Conservation (phyloP, 2,113 vertebrate species). For the Acinonyx jubatus region DNA sequence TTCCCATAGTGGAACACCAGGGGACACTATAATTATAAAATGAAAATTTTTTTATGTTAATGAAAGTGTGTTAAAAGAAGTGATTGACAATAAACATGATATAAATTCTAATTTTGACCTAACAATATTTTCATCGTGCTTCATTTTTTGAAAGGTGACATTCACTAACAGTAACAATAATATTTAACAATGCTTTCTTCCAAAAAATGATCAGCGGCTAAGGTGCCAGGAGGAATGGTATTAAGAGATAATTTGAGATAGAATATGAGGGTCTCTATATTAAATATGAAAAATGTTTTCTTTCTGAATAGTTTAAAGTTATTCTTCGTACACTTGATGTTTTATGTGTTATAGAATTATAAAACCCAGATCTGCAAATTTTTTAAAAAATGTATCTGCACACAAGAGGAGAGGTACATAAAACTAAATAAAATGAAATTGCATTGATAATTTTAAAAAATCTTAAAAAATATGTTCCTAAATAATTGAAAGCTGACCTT, state of each 20-base stretch:
- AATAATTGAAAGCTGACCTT: slow-evolving; percentile 65
- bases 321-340: neutral
- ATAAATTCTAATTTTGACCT: neutral
- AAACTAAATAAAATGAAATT: slow-evolving; percentile 25
- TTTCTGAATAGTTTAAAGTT: slow-evolving; percentile 44
- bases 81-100: neutral
- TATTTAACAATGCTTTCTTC: neutral
- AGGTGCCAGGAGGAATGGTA: neutral
- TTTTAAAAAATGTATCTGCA: neutral
- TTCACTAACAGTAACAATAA: neutral
- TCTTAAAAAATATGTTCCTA: slow-evolving; percentile 53
- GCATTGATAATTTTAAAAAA: neutral
- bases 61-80: neutral
- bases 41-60: neutral
- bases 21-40: neutral
- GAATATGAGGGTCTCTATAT: neutral
- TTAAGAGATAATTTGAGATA: neutral
- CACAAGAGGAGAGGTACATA: neutral
- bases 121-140: neutral
- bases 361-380: neutral
- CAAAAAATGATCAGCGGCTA: neutral
- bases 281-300: slow-evolving; percentile 16
- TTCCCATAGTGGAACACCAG: neutral
- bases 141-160: neutral
- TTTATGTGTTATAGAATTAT: slow-evolving; percentile 22